phyloP scores from a whole-genome alignment of 2,113 vertebrate species.

The Diadophis punctatus region DNA sequence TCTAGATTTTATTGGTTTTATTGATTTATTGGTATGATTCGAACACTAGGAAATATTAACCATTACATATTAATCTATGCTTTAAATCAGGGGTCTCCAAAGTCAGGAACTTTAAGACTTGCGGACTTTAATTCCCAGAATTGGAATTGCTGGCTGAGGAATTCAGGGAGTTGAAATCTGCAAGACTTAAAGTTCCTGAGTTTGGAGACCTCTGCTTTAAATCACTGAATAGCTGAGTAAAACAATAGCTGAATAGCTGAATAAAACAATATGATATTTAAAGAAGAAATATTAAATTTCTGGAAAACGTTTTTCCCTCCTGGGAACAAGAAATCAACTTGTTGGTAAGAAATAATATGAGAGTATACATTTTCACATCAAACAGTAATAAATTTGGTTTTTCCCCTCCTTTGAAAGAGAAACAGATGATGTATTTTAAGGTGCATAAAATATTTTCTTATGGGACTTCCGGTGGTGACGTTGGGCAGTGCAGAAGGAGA shows the following conservation, averaged over 20 bases:
- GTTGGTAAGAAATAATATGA: neutral
- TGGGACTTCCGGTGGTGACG: no score
- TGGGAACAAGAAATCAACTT: conserved; percentile 4
- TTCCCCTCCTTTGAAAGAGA: conserved; percentile 13
- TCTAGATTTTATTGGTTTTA: neutral
- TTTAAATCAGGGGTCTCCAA: neutral
- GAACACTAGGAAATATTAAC: neutral
- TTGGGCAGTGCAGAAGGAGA: no score
- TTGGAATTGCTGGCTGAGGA: neutral
- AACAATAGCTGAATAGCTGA: no score
- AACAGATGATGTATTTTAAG: conserved; percentile 17
- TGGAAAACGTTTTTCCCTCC: neutral
- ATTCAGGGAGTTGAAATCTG: neutral
- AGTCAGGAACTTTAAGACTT: neutral
- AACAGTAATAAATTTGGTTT: conserved; percentile 37
- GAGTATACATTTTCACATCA: conserved; percentile 46
- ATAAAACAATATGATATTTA: conserved; percentile 29
- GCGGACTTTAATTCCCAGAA: neutral
- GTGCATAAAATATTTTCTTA: neutral
- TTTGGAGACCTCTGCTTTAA: neutral
- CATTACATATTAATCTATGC: neutral
- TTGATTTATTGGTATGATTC: neutral
- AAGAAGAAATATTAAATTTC: neutral
- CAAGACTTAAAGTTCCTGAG: neutral
- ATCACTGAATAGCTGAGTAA: neutral